Conservation (phyloP, 2,888 invertebrate genomes). For the Cylindroiulus punctatus region DNA sequence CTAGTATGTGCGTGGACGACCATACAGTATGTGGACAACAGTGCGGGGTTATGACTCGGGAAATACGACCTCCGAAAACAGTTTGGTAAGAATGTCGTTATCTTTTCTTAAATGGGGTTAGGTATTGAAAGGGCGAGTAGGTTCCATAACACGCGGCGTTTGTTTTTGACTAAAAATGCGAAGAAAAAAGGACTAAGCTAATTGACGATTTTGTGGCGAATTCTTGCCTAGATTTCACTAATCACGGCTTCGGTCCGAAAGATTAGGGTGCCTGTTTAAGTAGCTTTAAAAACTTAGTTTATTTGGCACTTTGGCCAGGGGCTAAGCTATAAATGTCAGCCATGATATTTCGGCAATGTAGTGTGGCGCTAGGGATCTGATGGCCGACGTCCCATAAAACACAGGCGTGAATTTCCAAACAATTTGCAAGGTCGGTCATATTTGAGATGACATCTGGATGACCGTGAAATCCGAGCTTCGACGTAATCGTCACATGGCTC, state of each 20-base stretch:
- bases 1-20: too few species aligned
- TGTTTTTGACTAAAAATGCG: neutral
- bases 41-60: neutral
- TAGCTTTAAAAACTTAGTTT: neutral
- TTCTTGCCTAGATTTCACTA: neutral
- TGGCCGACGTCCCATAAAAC: neutral
- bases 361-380: neutral
- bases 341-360: neutral
- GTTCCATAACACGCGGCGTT: neutral
- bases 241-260: neutral
- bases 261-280: neutral
- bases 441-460: conserved; percentile 2
- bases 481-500: neutral
- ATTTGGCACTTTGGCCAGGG: neutral
- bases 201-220: neutral
- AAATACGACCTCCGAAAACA: neutral
- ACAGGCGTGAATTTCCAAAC: neutral
- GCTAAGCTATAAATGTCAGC: conserved; percentile 18
- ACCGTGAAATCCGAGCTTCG: neutral
- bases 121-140: neutral
- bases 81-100: neutral
- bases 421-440: neutral
- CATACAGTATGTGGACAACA: too few species aligned
- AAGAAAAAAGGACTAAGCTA: neutral
- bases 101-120: neutral